Conservation (phyloP, 1,140 invertebrate genomes). For the Diorhabda carinulata region DNA sequence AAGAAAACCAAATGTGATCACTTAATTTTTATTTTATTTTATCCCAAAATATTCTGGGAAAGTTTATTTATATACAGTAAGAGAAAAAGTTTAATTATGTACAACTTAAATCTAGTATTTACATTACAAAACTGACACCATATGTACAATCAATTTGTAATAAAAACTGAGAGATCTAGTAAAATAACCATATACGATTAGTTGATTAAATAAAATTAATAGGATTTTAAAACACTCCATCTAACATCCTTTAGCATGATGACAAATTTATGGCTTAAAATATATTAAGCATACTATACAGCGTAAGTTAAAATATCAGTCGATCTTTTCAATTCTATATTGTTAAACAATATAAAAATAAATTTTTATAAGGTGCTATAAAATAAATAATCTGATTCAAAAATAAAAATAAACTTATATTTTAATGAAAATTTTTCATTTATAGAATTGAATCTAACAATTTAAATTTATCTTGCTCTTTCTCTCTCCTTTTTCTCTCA, state of each 20-base stretch:
- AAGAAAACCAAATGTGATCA: background rate
- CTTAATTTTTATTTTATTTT: constrained; percentile 7
- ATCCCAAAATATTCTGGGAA: constrained; percentile 13
- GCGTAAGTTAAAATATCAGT: constrained; percentile 14
- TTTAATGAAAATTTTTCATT: too few species aligned
- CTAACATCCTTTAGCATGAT: background rate
- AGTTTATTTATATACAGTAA: constrained; percentile 13
- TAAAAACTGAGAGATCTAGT: constrained; percentile 16
- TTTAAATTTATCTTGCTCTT: too few species aligned
- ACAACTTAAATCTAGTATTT: constrained; percentile 16
- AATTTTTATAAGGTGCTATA: too few species aligned
- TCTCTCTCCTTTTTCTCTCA: too few species aligned
- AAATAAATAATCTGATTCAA: background rate
- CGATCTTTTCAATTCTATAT: background rate
- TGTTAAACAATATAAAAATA: background rate
- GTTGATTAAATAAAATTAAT: background rate
- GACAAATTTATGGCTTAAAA: background rate
- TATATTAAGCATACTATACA: constrained; percentile 5
- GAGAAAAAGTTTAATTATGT: constrained; percentile 11
- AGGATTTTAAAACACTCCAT: background rate
- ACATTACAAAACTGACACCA: constrained; percentile 10
- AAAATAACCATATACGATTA: constrained; percentile 3
- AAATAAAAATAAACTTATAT: background rate
- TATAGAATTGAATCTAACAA: too few species aligned
- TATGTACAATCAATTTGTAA: constrained; percentile 16